Base-by-base conservation (phyloP, 2,888 invertebrate species). In the Leucozona laternaria region DNA sequence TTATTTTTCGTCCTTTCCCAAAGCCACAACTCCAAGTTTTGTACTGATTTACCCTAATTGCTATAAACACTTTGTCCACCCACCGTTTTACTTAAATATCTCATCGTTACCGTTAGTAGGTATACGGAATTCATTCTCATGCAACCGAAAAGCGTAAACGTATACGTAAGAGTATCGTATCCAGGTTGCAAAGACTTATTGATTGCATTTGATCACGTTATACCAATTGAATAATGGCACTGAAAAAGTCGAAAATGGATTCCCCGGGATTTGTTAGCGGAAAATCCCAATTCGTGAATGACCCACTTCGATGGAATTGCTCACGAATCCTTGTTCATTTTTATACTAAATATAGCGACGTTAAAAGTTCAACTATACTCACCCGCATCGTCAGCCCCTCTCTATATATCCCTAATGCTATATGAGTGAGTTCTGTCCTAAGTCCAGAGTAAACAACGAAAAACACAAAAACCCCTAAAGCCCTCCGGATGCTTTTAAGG, bases 201-300 rank as follows among this genome's bases (percentile, higher is more conserved):
- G 85, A 85, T 85, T 85, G 85, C 85, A 85, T 85, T 78, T 81
- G 72, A 85, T 85, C 85, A 85, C 81, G 85, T 85, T 77, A 31
- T 31, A 85, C 43, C 53, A 31, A 48, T 66, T 50, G 66, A 66
- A 50, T 50, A 50, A 11, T n/a, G 17, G 45, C 17, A 28, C n/a
- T 45, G 31, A 15, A 50, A 34, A 50, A 66, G 22, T 22, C 34
- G 22, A 70, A 76, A 84, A 55, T 15, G 66, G 53, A 80, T 76
- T 68, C 22, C 8, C 50, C 31, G 40, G 72, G 64, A 64, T 64
- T 68, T 60, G 55, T 37, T 22, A 53, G 25, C 68, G 50, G 22
- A 57, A 70, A 73, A 43, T 79, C 55, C 71, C 22, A 37, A 62
- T 64, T 50, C 48, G 28, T 43, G 71, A 85, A 78, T 85, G 85